phyloP scores from a whole-genome alignment of 2,888 invertebrate genomes.

The Leptinotarsa rubiginosa region DNA sequence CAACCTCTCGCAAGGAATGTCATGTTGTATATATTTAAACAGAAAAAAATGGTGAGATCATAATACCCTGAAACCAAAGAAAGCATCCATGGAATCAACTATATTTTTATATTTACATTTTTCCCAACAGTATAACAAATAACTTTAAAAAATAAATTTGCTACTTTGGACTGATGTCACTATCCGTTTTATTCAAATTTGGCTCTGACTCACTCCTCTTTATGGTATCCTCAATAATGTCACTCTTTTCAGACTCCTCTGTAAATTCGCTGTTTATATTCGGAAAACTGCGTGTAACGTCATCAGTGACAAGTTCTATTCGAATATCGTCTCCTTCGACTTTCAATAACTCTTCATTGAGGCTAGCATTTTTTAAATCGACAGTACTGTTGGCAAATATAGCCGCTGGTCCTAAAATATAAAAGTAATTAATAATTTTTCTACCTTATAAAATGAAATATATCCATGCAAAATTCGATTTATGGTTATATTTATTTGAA shows the following conservation, averaged over 20 bases:
- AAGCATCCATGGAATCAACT: background rate
- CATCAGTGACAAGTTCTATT: constrained; percentile 61
- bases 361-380: constrained; percentile 82
- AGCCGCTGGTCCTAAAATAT: constrained; percentile 74
- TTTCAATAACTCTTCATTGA: constrained; percentile 79
- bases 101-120: constrained; percentile 15
- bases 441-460: too few relatives aligned
- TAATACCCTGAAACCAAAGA: too few relatives aligned
- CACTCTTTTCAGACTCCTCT: constrained; percentile 60
- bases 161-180: constrained; percentile 30
- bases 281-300: constrained; percentile 73
- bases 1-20: too few relatives aligned
- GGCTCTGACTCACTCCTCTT: constrained; percentile 76
- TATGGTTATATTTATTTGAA: too few relatives aligned
- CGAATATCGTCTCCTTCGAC: constrained; percentile 63
- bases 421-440: background rate
- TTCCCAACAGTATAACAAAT: constrained; percentile 8
- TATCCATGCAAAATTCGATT: too few relatives aligned
- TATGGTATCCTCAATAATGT: constrained; percentile 63
- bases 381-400: constrained; percentile 90
- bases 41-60: too few relatives aligned
- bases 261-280: constrained; percentile 69
- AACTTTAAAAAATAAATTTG: background rate
- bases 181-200: constrained; percentile 48
- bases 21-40: too few relatives aligned